phyloP scores from a whole-genome alignment of 1,140 invertebrate genomes.

The Cherax quadricarinatus region DNA sequence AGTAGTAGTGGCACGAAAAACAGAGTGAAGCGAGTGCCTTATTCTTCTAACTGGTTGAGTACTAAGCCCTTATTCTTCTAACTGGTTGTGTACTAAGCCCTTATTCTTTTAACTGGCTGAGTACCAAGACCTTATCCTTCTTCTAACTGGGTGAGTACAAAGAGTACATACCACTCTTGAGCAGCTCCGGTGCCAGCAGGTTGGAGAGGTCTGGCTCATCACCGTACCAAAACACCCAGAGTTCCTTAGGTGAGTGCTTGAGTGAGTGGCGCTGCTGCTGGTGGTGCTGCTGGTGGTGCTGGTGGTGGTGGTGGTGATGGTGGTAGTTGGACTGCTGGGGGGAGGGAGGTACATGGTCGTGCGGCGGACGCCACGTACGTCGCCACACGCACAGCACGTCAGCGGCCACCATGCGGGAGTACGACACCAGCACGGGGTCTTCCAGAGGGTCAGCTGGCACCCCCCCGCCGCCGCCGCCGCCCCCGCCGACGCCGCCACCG shows the following conservation, averaged over 20 bases:
- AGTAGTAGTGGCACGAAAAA: too few species aligned
- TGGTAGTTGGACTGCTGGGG: constrained; percentile 57
- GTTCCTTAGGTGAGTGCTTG: constrained; percentile 85
- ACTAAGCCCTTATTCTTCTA: too few species aligned
- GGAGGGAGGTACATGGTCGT: constrained; percentile 75
- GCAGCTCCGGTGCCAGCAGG: constrained; percentile 80
- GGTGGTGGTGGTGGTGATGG: constrained; percentile 66
- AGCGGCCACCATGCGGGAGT: constrained; percentile 93
- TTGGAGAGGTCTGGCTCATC: constrained; percentile 89
- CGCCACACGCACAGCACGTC: constrained; percentile 98
- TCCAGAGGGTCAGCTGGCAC: constrained; percentile 84
- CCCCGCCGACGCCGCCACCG: constrained; percentile 74
- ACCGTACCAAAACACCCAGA: constrained; percentile 99
- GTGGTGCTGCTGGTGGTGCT: background rate
- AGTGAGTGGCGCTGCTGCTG: constrained; percentile 68
- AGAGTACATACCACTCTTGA: constrained; percentile 84
- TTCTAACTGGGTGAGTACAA: too few species aligned
- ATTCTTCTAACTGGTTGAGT: too few species aligned
- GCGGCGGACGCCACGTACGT: constrained; percentile 80
- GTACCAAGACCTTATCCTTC: too few species aligned
- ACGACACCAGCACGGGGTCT: constrained; percentile 95
- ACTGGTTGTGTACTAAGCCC: too few species aligned
- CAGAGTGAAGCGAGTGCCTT: too few species aligned
- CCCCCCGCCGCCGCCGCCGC: constrained; percentile 64
- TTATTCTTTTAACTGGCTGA: too few species aligned